These are phyloP conservation scores for Homarus gammarus DNA, from an alignment of 2,888 invertebrate species.

Conservation along the genomic window DNA sequence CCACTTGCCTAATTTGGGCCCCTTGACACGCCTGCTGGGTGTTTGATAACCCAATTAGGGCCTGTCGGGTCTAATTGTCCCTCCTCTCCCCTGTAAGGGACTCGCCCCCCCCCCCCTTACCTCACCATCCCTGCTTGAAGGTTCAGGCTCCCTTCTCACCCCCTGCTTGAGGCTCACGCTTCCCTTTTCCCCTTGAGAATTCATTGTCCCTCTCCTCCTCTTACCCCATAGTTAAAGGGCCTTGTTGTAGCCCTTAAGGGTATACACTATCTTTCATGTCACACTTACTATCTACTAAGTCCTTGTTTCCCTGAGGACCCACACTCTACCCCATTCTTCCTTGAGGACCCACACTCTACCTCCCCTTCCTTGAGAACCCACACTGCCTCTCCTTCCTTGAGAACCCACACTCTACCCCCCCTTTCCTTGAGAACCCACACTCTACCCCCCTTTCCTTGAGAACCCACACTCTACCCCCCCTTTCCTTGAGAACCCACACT, in stretches of 20 bases:
- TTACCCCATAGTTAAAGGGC: not conserved
- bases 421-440: not conserved
- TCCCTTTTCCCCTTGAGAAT: too few relatives aligned
- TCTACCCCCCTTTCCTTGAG: not conserved
- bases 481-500: too few relatives aligned
- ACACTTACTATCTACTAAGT: too few relatives aligned
- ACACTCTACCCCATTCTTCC: too few relatives aligned
- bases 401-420: not conserved
- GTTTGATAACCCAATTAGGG: constrained; percentile 48
- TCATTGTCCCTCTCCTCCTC: too few relatives aligned
- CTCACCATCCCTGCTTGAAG: not conserved
- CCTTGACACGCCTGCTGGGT: constrained; percentile 4
- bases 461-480: too few relatives aligned
- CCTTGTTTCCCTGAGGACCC: too few relatives aligned
- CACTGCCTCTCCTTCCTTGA: not conserved
- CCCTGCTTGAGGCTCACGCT: too few relatives aligned
- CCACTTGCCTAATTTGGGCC: not conserved
- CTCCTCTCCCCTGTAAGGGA: not conserved
- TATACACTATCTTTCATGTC: too few relatives aligned
- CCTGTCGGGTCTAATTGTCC: constrained; percentile 24
- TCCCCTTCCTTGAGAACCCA: too few relatives aligned
- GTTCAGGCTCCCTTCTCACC: not conserved
- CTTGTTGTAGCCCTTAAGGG: too few relatives aligned
- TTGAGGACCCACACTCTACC: too few relatives aligned
- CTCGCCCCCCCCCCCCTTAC: not conserved